These are phyloP conservation scores for Penelope pileata DNA, from an alignment of 2,113 vertebrate genomes.

Conservation along the genomic window DNA sequence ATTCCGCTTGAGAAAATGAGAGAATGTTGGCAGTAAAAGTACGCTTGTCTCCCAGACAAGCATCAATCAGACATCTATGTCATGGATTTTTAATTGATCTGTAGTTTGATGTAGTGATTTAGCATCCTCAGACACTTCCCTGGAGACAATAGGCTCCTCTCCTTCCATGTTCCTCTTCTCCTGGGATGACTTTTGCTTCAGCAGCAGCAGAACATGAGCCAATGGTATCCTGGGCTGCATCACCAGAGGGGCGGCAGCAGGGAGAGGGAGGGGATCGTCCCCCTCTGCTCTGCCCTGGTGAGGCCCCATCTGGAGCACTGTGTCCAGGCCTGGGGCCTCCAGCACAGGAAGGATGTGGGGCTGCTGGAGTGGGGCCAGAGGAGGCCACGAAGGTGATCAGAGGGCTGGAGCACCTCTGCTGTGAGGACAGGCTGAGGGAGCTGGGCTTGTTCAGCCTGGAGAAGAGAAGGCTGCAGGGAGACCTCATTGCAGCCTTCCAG, in stretches of 20 bases:
- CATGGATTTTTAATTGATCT: neutral
- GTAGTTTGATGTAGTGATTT: neutral
- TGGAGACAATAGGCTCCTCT: neutral
- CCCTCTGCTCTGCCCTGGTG: neutral
- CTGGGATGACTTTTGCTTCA: rapidly evolving
- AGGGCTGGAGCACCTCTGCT: too few relatives aligned
- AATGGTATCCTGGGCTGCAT: neutral
- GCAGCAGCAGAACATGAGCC: neutral
- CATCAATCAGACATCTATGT: neutral
- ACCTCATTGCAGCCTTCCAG: neutral
- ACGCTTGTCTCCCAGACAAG: neutral
- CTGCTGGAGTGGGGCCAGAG: too few relatives aligned
- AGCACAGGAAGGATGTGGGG: too few relatives aligned
- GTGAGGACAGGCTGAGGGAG: too few relatives aligned
- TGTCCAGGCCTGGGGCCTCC: too few relatives aligned
- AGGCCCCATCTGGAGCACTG: neutral
- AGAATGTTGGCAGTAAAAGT: neutral
- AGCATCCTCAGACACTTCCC: neutral
- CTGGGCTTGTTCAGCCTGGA: too few relatives aligned
- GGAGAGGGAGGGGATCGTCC: neutral
- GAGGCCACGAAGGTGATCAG: too few relatives aligned
- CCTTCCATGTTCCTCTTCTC: neutral
- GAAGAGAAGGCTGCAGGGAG: too few relatives aligned
- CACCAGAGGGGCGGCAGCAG: neutral
- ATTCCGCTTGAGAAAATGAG: neutral